phyloP scores from a whole-genome alignment of 2,797 vertebrate genomes.

The Morus bassanus region DNA sequence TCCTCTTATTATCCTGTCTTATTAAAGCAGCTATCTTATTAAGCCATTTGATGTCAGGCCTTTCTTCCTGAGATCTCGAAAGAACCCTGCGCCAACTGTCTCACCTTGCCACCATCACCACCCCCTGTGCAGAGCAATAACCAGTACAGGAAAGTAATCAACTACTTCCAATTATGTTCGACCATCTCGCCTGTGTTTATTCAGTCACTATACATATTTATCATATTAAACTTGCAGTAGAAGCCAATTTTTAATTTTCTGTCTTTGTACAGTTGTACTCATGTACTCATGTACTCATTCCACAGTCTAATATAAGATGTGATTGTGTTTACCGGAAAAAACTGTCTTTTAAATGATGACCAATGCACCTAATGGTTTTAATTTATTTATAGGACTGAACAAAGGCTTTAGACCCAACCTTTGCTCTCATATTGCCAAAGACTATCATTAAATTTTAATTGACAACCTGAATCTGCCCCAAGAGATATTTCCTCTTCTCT shows the following conservation, averaged over 20 bases:
- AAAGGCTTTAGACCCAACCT: neutral
- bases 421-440: neutral
- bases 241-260: neutral
- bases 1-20: neutral
- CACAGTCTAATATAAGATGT: neutral
- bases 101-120: neutral
- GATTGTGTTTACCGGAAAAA: neutral
- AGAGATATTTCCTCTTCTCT: neutral
- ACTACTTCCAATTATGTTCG: neutral
- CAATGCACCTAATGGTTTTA: neutral
- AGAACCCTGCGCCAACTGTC: rapidly evolving
- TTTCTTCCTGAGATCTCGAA: rapidly evolving
- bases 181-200: neutral
- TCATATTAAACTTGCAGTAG: neutral
- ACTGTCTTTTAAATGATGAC: neutral
- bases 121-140: neutral
- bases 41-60: neutral
- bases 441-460: conserved; percentile 30
- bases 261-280: neutral
- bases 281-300: too few relatives aligned
- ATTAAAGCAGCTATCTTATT: neutral
- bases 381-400: conserved; percentile 35
- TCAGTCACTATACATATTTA: neutral
- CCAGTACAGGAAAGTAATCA: neutral
- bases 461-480: neutral